Evolutionary conservation across 2,888 invertebrate species (phyloP), one percentile per base, ranked within the genome.

Genomic region (Operophtera brumata): DNA sequence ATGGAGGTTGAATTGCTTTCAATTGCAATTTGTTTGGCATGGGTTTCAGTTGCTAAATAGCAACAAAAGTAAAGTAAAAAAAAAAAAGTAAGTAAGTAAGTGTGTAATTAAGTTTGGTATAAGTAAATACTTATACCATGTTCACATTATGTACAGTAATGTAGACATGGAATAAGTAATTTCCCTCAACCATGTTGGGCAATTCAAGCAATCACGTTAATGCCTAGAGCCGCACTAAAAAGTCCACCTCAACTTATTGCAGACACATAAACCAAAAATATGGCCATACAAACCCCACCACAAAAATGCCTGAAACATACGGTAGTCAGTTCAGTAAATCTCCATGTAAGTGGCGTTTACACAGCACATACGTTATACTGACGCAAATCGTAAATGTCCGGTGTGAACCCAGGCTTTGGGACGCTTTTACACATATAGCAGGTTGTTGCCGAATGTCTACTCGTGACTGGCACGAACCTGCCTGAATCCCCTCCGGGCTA

Each of bases 261-360:
- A 55, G 43, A 30, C 30, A 51, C 53, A 54, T 52, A 52, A 51
- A 52, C 13, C 43, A 54, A 56, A 64, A 54, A 64, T 59, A 60
- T 60, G 37, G 56, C 52, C 47, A 20, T 48, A 34, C 57, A 45
- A 48, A 52, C 45, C 42, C 59, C 44, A 59, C 55, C 53, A 57
- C 57, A 54, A 49, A 69, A 70, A 65, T 68, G 67, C 66, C 65
- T 60, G 62, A 65, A 68, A 64, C 66, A 68, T 64, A 69, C 61
- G 66, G 72, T 72, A 73, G 73, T 73, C 73, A 68, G 66, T 69
- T 75, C 76, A 66, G 80, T 88, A 88, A 87, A 88, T 88, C 87
- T 83, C 70, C 76, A 61, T 66, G 71, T 84, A 87, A 87, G 84
- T 86, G 87, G 86, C 88, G 78, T 87, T 87, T 88, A 87, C 82